Percentiles rank a stretch among this genome's conserved stretches.
These are phyloP conservation scores for Caenorhabditis plicata DNA, from an alignment of 2,888 invertebrate genomes.

Conservation along the genomic window DNA sequence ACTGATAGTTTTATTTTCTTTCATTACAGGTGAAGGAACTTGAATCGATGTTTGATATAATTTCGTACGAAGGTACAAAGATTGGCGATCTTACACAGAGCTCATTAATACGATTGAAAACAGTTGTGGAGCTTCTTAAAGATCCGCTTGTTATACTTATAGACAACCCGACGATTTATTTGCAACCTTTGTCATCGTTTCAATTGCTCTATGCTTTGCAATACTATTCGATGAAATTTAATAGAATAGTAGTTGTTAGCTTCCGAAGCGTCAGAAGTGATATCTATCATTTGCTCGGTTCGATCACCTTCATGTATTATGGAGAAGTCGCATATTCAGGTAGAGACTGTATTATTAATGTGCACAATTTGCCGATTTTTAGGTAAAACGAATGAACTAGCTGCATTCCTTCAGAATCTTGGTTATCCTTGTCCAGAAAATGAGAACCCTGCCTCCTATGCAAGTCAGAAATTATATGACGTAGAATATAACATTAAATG, in stretches of 20 bases:
- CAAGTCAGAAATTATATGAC: slow-evolving; percentile 74
- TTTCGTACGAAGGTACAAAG: slow-evolving; percentile 79
- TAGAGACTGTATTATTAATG: too few species aligned
- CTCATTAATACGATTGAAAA: slow-evolving; percentile 84
- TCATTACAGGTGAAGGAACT: slow-evolving; percentile 74
- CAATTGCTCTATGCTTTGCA: slow-evolving; percentile 89
- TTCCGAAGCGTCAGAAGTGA: slow-evolving; percentile 91
- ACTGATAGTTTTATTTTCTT: slow-evolving; percentile 8
- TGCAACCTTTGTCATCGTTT: slow-evolving; percentile 92
- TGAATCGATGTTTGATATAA: slow-evolving; percentile 86
- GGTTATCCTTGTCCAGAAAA: slow-evolving; percentile 94
- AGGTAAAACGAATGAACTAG: slow-evolving; percentile 82
- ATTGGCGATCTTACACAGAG: slow-evolving; percentile 83
- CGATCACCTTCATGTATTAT: slow-evolving; percentile 84
- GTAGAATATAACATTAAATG: background rate
- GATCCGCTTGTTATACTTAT: slow-evolving; percentile 74
- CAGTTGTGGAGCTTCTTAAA: slow-evolving; percentile 87
- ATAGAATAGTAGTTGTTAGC: slow-evolving; percentile 84
- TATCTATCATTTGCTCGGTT: slow-evolving; percentile 90
- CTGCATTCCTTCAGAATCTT: slow-evolving; percentile 90
- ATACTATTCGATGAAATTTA: slow-evolving; percentile 82
- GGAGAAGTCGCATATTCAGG: slow-evolving; percentile 75
- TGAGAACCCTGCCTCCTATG: slow-evolving; percentile 97
- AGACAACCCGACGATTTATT: slow-evolving; percentile 90
- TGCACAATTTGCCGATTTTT: too few species aligned